Percentiles rank a stretch among this genome's conserved stretches.
These are phyloP conservation scores for Bombylius discolor DNA, from an alignment of 2,888 invertebrate species.

Conservation along the genomic window DNA sequence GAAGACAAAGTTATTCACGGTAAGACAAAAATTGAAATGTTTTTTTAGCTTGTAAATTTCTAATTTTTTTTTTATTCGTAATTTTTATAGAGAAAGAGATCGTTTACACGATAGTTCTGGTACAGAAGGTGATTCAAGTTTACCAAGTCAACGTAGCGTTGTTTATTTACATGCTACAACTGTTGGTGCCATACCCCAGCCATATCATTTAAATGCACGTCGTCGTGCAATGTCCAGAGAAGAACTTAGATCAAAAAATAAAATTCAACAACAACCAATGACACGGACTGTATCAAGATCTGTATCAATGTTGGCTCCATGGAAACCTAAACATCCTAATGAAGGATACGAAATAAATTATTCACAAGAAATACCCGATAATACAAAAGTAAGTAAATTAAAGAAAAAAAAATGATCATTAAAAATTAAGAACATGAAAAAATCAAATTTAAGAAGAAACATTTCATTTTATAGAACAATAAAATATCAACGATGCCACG, in stretches of 20 bases:
- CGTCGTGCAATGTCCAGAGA: constrained; percentile 58
- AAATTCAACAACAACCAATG: constrained; percentile 34
- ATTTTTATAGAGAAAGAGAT: constrained; percentile 25
- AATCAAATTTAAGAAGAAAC: neutral
- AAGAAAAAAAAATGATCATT: neutral
- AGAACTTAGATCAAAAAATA: constrained; percentile 48
- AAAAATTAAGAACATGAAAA: neutral
- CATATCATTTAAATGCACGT: constrained; percentile 44
- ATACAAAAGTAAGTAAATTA: neutral
- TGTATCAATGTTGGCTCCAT: constrained; percentile 72
- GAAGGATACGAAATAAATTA: constrained; percentile 69
- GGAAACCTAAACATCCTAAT: constrained; percentile 61
- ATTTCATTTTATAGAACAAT: constrained; percentile 15
- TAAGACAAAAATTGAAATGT: constrained; percentile 8
- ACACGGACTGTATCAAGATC: constrained; percentile 62
- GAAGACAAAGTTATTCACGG: constrained; percentile 21
- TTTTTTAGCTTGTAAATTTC: neutral
- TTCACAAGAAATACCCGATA: constrained; percentile 40
- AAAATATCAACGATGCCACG: constrained; percentile 28
- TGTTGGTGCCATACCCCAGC: constrained; percentile 76
- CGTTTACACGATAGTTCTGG: constrained; percentile 40
- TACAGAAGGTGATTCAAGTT: constrained; percentile 63
- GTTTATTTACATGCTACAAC: constrained; percentile 77
- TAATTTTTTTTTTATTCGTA: neutral
- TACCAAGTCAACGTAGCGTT: constrained; percentile 69